Evolutionary conservation across 2,797 vertebrate species (phyloP), one percentile per base, ranked within the genome.

Genomic region (Fistularia commersonii): DNA sequence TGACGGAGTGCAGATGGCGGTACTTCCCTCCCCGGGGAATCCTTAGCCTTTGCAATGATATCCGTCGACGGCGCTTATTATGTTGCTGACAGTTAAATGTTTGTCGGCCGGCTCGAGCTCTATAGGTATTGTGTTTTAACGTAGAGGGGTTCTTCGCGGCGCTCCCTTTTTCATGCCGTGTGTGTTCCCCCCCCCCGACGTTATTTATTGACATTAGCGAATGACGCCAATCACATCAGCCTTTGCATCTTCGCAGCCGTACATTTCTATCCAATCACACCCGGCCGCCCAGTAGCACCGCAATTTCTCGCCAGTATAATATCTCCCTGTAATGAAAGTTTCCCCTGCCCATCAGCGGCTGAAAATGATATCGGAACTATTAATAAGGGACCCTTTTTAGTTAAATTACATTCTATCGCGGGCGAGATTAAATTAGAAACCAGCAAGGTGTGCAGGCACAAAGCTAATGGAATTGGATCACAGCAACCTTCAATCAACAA

Each of bases 361-460:
- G 75, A 81, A 88, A 87, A 90, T 89, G 75, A 88, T 75, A 83
- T 77, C 77, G 73, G 84, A 87, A 84, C 87, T 82, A 84, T 88
- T 91, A 91, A 90, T 87, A 88, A 83, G 81, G 68, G 58, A 14
- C 77, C 64, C 74, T 82, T 90, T 84, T 87, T 85, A 87, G 84
- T 80, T 66, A 88, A 89, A 88, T 88, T 81, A 88, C 82, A 86
- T 83, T 81, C 74, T 83, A 84, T 85, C 76, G 83, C 61, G 79
- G 76, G 64, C 10, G 12, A 84, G 82, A 88, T 86, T 86, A 83
- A 90, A 89, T 90, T 89, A 90, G 85, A 68, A 80, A 79, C 60
- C 44, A 45, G 61, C 72, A 87, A 88, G 84, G 84, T 87, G 79
- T 79, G 76, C 58, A 42, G 76, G 75, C 74, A 85, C 74, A 74